Conservation (phyloP, 2,113 vertebrate genomes). For the Hucho hucho region DNA sequence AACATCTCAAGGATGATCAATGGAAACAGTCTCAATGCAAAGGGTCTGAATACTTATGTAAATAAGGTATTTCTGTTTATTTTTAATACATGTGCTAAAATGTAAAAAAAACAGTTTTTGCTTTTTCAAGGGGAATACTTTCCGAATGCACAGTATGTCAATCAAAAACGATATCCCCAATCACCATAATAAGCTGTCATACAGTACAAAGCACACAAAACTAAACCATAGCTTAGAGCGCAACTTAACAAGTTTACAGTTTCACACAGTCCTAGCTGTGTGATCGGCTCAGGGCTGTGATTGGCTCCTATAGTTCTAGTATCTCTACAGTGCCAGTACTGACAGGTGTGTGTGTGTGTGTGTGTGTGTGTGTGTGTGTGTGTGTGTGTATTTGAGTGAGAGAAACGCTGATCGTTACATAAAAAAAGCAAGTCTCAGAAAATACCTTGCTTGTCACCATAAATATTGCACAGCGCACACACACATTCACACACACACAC, state of each 20-base stretch:
- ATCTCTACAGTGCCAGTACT: slow-evolving; percentile 36
- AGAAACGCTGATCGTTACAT: slow-evolving; percentile 12
- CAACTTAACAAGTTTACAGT: slow-evolving; percentile 10
- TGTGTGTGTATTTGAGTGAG: background rate
- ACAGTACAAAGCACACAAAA: background rate
- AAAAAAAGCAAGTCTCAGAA: slow-evolving; percentile 43
- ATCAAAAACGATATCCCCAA: background rate
- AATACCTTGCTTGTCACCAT: background rate
- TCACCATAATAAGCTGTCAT: background rate
- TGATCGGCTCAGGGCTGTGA: too few relatives aligned
- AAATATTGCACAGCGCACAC: slow-evolving; percentile 33
- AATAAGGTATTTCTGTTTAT: too few relatives aligned
- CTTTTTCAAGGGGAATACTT: too few relatives aligned
- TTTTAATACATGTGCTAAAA: too few relatives aligned
- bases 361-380: too few relatives aligned
- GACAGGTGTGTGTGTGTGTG: slow-evolving; percentile 3
- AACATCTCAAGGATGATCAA: too few relatives aligned
- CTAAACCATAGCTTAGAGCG: background rate
- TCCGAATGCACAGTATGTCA: background rate
- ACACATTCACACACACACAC: background rate
- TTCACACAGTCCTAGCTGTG: slow-evolving; percentile 33
- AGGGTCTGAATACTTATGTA: too few relatives aligned
- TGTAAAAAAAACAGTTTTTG: too few relatives aligned
- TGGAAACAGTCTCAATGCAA: too few relatives aligned
- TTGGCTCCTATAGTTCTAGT: too few relatives aligned